Conservation (phyloP, 2,888 invertebrate species). For the Andrena minutula region DNA sequence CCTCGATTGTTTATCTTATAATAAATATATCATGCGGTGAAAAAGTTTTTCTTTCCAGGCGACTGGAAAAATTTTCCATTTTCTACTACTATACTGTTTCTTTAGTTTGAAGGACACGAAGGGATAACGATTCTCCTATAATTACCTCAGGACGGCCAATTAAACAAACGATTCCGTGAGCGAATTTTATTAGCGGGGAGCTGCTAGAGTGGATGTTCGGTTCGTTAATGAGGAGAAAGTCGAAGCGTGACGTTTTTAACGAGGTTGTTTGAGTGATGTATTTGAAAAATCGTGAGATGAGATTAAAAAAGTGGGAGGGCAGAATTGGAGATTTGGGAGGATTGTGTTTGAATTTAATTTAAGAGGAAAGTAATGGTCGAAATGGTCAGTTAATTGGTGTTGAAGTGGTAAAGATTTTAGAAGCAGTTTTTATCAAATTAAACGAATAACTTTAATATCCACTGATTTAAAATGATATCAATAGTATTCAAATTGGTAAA, state of each 20-base stretch:
- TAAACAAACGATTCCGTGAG: slow-evolving; percentile 14
- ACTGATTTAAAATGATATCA: no score
- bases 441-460: no score
- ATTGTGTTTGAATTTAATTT: slow-evolving; percentile 6
- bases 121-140: not conserved
- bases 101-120: not conserved
- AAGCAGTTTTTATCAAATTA: no score
- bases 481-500: no score
- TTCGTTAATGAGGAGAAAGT: not conserved
- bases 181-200: slow-evolving; percentile 14
- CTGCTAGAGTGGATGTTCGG: not conserved
- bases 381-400: no score
- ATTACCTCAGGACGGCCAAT: slow-evolving; percentile 15
- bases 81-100: not conserved
- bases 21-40: no score
- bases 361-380: not conserved
- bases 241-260: slow-evolving; percentile 17
- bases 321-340: not conserved
- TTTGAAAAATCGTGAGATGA: not conserved
- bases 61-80: no score
- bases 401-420: no score
- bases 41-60: no score
- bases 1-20: no score
- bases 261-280: slow-evolving; percentile 5
- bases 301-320: not conserved